Evolutionary conservation across 2,113 vertebrate species (phyloP).

Genomic region (Eonycteris spelaea): DNA sequence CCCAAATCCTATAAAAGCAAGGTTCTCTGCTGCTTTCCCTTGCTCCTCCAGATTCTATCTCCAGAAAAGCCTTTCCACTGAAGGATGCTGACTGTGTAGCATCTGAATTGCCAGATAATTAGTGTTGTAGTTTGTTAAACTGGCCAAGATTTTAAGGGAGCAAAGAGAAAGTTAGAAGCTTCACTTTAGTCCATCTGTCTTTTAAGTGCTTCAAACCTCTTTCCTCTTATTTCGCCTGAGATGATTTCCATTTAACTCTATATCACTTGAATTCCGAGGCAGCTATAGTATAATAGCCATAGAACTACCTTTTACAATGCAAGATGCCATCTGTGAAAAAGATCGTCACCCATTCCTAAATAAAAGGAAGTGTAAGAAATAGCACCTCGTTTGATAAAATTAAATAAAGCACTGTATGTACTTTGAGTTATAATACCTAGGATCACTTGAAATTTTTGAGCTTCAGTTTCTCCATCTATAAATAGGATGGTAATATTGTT

Average conservation of each 20-base stretch:
- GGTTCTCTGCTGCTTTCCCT: neutral
- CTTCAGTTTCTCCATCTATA: neutral
- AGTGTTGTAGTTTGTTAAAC: slow-evolving; percentile 34
- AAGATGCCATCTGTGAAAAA: slow-evolving; percentile 23
- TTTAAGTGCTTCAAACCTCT: neutral
- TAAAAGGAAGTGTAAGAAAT: slow-evolving; percentile 9
- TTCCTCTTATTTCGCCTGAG: neutral
- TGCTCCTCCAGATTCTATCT: neutral
- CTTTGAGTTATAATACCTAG: neutral
- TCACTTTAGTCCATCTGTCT: neutral
- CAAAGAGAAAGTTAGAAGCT: neutral
- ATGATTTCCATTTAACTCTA: neutral
- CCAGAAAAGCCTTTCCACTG: neutral
- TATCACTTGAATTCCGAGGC: neutral
- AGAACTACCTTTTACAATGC: neutral
- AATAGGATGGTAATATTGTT: neutral
- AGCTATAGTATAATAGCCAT: neutral
- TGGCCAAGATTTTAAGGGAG: neutral
- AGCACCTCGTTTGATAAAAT: neutral
- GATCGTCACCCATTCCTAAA: neutral
- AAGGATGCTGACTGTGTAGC: neutral
- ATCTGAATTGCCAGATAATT: neutral
- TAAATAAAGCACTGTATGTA: neutral
- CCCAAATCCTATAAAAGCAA: neutral
- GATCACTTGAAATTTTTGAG: neutral